These are phyloP conservation scores for Adela reaumurella DNA, from an alignment of 2,888 invertebrate genomes.

Conservation along the genomic window DNA sequence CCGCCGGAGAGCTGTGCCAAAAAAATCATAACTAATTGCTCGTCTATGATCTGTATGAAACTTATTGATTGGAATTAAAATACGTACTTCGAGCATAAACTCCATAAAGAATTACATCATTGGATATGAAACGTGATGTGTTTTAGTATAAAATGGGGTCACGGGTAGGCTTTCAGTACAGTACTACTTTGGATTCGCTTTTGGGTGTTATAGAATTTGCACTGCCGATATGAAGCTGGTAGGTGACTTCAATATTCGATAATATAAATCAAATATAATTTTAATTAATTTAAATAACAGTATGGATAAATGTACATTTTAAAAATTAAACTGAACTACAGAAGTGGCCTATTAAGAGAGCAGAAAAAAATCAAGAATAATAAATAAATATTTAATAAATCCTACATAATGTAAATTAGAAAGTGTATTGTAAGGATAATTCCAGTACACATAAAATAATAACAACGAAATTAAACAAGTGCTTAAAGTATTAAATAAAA, in stretches of 20 bases:
- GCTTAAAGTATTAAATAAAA: too few relatives aligned
- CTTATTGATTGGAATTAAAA: background rate
- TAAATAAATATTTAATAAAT: too few relatives aligned
- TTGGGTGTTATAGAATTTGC: background rate
- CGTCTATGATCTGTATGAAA: slow-evolving; percentile 2
- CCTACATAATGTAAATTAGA: too few relatives aligned
- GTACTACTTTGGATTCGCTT: background rate
- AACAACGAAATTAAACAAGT: too few relatives aligned
- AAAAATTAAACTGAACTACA: too few relatives aligned
- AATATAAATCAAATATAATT: background rate
- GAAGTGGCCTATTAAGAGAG: too few relatives aligned
- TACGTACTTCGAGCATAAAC: background rate
- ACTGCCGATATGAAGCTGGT: background rate
- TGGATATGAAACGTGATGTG: background rate
- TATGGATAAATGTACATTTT: too few relatives aligned
- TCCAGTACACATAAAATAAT: too few relatives aligned
- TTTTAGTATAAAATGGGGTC: background rate
- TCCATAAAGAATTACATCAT: background rate
- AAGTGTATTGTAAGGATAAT: too few relatives aligned
- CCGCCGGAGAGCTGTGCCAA: background rate
- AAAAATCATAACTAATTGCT: background rate
- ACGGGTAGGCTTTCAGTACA: background rate
- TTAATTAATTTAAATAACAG: slow-evolving; percentile 1
- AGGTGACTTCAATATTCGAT: too few relatives aligned
- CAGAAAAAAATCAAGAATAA: too few relatives aligned